Base-by-base conservation (phyloP, 2,113 vertebrate genomes). In the Notiomystis cincta region DNA sequence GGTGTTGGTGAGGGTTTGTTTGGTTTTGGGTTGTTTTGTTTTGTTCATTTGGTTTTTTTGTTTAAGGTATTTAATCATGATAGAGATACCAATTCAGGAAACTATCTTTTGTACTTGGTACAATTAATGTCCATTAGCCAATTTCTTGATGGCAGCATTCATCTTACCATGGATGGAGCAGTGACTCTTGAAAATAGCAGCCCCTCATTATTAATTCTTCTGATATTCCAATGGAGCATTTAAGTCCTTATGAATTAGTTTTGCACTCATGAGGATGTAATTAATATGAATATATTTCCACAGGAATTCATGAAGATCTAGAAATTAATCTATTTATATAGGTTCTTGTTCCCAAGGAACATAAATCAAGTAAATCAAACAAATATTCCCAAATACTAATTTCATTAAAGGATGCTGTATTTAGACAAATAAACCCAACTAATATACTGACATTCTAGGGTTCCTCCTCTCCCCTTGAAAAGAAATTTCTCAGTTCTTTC, bases 251-350 rank as follows among this genome's bases (percentile, higher is more conserved):
- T 70, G 23, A 97, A 96, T 89, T 95, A 94, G 96, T 97, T 95
- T 87, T 69, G 22, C 69, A 90, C 88, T 97, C 96, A 95, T n/a
- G 12, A 87, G 44, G 58, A 94, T 50, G 48, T 80, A 95, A 96
- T 96, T 97, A 96, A 95, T 96, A 95, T 81, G 80, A 97, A 97
- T 96, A 94, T 44, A 95, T 80, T 71, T 97, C 90, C 86, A 95
- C 65, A 61, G 40, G 93, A 95, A 97, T 96, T 96, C 40, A 96
- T 50, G 33, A 90, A 95, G 69, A 90, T 90, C 64, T 86, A 58
- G 15, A 48, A 85, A 84, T 95, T 78, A 88, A 95, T 95, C 57
- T 62, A 35, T 62, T 88, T 31, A 60, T 77, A 83, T 30, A 91
- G 3, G 20, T 89, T 82, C 15, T 56, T 75, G 33, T 51, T 93